These are phyloP conservation scores for Julus scandinavius DNA, from an alignment of 2,888 invertebrate genomes.

Conservation along the genomic window DNA sequence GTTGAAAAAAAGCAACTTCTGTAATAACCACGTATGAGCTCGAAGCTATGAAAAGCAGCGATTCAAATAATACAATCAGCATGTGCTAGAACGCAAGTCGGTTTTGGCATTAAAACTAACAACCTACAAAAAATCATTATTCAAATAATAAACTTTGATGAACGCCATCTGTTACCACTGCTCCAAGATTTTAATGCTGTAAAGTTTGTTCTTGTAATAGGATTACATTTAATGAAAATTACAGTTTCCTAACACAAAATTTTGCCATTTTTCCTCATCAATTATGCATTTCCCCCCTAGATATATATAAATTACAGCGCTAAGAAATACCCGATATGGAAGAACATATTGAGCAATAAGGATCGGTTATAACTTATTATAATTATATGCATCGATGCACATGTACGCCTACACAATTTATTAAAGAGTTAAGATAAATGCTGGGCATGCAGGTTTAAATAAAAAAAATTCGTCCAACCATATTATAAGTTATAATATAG, in stretches of 20 bases:
- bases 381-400: neutral
- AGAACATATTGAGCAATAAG: neutral
- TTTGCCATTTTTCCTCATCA: neutral
- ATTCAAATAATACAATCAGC: constrained; percentile 38
- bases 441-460: neutral
- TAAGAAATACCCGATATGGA: no score
- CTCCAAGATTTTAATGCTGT: neutral
- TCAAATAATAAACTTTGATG: neutral
- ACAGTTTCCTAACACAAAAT: neutral
- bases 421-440: constrained; percentile 6
- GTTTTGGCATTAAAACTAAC: neutral
- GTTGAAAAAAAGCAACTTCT: constrained; percentile 1
- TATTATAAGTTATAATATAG: neutral
- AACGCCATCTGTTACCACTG: neutral
- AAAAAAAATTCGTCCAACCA: neutral
- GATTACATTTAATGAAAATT: neutral
- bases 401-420: neutral
- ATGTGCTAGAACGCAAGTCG: neutral
- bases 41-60: neutral
- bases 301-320: no score
- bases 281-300: neutral
- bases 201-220: neutral
- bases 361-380: neutral
- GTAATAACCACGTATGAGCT: constrained; percentile 18
- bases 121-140: neutral